Evolutionary conservation across 2,113 vertebrate genomes (phyloP).

Genomic region (Erythrolamprus reginae): DNA sequence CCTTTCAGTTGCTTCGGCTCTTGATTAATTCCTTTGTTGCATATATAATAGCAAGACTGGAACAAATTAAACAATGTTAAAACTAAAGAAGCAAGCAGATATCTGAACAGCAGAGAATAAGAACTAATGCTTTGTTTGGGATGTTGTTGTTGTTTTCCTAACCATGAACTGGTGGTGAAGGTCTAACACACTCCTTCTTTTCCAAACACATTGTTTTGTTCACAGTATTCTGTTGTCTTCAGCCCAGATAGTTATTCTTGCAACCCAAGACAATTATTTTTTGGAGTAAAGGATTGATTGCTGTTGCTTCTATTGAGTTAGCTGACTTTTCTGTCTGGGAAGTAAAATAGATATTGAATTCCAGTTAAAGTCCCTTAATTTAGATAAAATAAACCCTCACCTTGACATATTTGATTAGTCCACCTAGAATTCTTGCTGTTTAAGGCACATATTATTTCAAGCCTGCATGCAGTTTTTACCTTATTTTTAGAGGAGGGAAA

Average conservation of each 20-base stretch:
- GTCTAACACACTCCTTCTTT: not conserved
- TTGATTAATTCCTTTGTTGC: not conserved
- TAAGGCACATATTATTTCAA: slow-evolving; percentile 41
- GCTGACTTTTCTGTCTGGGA: slow-evolving; percentile 8
- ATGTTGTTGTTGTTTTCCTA: not conserved
- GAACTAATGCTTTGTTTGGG: not conserved
- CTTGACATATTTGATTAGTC: slow-evolving; percentile 3
- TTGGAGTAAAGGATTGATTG: slow-evolving; percentile 12
- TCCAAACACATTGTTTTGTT: not conserved
- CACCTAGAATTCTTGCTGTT: not conserved
- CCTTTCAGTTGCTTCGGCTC: not conserved
- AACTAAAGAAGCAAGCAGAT: not conserved
- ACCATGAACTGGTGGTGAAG: not conserved
- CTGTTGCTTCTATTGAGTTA: not conserved
- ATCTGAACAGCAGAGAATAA: not conserved
- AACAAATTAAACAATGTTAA: not conserved
- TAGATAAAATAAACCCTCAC: slow-evolving; percentile 14
- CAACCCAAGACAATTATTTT: not conserved
- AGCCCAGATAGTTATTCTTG: not conserved
- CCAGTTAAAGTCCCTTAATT: not conserved
- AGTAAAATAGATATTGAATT: not conserved
- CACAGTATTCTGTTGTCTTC: not conserved
- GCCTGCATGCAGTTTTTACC: slow-evolving; percentile 38
- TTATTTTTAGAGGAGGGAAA: slow-evolving; percentile 27
- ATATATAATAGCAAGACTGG: not conserved